A percentile compares a stretch with the other conserved stretches of the same genome.
Conservation (phyloP, 2,113 vertebrate genomes). For the Notechis scutatus region DNA sequence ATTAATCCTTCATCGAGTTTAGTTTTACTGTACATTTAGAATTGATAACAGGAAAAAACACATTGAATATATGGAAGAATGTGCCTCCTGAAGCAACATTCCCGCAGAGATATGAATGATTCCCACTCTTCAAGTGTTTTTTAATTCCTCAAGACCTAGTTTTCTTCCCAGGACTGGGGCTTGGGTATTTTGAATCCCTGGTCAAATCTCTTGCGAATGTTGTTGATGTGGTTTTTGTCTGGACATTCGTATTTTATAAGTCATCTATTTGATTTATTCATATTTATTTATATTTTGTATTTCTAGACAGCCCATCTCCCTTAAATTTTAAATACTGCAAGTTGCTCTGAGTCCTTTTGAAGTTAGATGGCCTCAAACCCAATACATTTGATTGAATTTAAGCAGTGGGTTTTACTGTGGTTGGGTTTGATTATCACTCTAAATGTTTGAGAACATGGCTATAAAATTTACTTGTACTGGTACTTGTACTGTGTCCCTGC, state of each 20-base stretch:
- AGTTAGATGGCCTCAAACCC: background rate
- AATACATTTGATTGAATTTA: background rate
- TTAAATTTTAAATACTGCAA: background rate
- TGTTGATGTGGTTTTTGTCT: background rate
- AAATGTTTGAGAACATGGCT: background rate
- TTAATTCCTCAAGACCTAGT: background rate
- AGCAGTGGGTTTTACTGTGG: background rate
- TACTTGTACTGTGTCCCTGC: background rate
- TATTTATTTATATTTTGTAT: background rate
- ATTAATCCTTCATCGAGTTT: background rate
- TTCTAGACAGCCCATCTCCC: background rate
- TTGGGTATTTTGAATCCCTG: background rate
- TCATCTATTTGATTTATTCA: background rate
- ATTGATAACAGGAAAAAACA: background rate
- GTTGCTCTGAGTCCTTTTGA: background rate
- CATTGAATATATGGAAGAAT: background rate
- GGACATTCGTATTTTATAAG: background rate
- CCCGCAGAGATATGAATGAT: background rate
- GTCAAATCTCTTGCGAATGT: background rate
- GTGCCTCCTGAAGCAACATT: background rate
- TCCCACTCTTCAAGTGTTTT: background rate
- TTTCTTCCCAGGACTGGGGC: background rate
- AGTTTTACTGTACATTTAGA: background rate
- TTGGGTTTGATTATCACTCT: background rate
- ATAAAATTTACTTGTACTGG: background rate